Conservation (phyloP, 2,888 invertebrate species). For the Acronicta alni region DNA sequence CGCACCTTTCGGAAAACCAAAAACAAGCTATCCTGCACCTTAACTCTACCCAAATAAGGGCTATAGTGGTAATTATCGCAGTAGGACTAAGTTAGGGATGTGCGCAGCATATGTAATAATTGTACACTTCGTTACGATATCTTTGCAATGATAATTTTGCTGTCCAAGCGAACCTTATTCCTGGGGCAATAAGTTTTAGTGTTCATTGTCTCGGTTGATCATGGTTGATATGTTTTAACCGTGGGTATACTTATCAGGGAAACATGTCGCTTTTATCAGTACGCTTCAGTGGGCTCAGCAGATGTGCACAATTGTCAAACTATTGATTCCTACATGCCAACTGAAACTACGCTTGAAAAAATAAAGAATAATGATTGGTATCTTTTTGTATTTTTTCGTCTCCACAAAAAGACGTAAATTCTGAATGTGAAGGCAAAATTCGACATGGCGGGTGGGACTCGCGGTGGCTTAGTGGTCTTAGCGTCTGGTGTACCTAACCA, state of each 20-base stretch:
- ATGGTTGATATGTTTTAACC: conserved; percentile 40
- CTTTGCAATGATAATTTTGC: conserved; percentile 40
- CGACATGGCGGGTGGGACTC: no score
- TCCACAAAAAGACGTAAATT: no score
- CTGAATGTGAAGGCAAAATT: no score
- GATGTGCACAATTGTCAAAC: conserved; percentile 50
- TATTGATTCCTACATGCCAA: conserved; percentile 35
- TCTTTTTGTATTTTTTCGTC: no score
- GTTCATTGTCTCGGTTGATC: conserved; percentile 6
- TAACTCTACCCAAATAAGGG: conserved; percentile 1
- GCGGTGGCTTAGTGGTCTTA: no score
- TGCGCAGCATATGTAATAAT: conserved; percentile 51
- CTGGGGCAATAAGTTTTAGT: accelerated
- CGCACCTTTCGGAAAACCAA: conserved; percentile 6
- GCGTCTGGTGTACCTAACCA: no score
- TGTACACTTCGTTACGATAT: conserved; percentile 54
- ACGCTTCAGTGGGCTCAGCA: conserved; percentile 51
- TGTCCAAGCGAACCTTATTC: neutral
- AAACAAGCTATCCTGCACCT: conserved; percentile 29
- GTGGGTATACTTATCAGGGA: conserved; percentile 47
- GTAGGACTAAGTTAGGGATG: conserved; percentile 23
- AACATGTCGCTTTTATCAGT: conserved; percentile 57
- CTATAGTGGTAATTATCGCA: neutral
- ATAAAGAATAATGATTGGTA: no score
- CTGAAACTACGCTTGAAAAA: no score